A percentile compares a stretch with the other conserved stretches of the same genome.
phyloP scores from a whole-genome alignment of 2,888 invertebrate genomes.

The Drosophila neonasuta region DNA sequence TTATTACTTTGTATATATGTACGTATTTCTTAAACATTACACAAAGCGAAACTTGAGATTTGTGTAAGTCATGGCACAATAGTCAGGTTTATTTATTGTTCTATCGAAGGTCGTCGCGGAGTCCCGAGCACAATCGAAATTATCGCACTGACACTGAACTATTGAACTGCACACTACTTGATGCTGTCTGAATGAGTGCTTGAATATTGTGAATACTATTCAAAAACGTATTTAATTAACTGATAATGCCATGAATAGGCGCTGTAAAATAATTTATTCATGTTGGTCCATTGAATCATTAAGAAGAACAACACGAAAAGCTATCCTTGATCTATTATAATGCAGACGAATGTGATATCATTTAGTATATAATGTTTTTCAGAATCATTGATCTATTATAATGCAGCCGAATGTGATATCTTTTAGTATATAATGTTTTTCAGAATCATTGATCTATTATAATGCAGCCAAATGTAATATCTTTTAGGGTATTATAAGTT shows the following conservation, averaged over 20 bases:
- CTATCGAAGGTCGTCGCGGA: slow-evolving; percentile 41
- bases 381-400: too few species aligned
- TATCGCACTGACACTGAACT: slow-evolving; percentile 58
- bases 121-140: slow-evolving; percentile 23
- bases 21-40: slow-evolving; percentile 33
- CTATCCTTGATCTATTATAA: slow-evolving; percentile 1
- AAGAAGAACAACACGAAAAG: not conserved
- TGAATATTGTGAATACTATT: slow-evolving; percentile 13
- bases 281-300: not conserved
- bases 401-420: too few species aligned
- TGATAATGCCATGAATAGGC: slow-evolving; percentile 3
- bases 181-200: slow-evolving; percentile 9
- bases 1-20: slow-evolving; percentile 30
- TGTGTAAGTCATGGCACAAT: slow-evolving; percentile 47
- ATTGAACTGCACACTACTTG: slow-evolving; percentile 43
- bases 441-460: too few species aligned
- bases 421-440: too few species aligned
- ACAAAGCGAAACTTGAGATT: slow-evolving; percentile 25
- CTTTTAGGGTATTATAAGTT: too few species aligned
- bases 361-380: too few species aligned
- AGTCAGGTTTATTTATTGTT: slow-evolving; percentile 50
- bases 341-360: not conserved
- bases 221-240: slow-evolving; percentile 8
- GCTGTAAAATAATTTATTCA: not conserved
- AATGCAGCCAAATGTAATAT: not conserved